phyloP scores from a whole-genome alignment of 64 coral and sea anemone species.

The Porites lutea region DNA sequence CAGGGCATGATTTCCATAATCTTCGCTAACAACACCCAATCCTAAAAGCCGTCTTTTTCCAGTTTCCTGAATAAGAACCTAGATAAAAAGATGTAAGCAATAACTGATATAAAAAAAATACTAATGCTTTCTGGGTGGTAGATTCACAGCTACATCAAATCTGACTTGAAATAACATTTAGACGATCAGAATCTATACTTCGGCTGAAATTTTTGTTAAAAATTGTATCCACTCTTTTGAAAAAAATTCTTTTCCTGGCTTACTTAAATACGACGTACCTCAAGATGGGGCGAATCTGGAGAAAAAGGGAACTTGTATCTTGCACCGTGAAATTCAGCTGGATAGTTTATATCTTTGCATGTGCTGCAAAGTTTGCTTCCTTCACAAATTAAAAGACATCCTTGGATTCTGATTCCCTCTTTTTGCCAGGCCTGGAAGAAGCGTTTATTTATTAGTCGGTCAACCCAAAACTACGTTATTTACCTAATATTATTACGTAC shows the following conservation, averaged over 20 bases:
- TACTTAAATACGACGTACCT: background rate
- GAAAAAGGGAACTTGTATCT: background rate
- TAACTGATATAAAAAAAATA: background rate
- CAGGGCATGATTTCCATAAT: background rate
- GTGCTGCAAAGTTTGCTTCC: background rate
- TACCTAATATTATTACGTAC: too few species aligned
- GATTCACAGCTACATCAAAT: too few species aligned
- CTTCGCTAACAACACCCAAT: background rate
- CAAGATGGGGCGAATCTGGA: background rate
- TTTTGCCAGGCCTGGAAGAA: background rate
- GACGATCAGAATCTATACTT: too few species aligned
- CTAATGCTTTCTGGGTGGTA: too few species aligned
- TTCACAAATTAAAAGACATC: constrained; percentile 6
- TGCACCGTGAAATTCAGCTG: background rate
- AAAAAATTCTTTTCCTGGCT: too few species aligned
- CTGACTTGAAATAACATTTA: too few species aligned
- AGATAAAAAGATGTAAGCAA: background rate
- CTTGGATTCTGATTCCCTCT: background rate
- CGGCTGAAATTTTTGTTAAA: too few species aligned
- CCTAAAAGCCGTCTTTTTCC: background rate
- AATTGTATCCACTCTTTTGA: too few species aligned
- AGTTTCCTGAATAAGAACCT: constrained; percentile 18
- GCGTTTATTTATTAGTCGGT: too few species aligned
- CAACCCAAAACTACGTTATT: too few species aligned
- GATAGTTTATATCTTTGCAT: background rate